Percentiles rank a stretch among this genome's conserved stretches.
Conservation (phyloP, 2,888 invertebrate species). For the Polyommatus icarus region DNA sequence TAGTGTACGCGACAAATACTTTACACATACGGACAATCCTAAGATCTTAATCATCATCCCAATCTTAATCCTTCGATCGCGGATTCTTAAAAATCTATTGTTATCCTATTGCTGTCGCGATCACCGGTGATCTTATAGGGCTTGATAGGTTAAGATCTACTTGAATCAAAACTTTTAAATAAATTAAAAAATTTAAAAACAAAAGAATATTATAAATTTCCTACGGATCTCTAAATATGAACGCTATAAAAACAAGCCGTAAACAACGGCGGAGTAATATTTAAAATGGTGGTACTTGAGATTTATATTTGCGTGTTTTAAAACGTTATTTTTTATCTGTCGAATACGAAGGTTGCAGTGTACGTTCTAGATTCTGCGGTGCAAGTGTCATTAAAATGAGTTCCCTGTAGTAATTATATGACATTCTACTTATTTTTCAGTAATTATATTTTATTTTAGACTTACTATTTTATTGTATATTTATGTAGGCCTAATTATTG, state of each 20-base stretch:
- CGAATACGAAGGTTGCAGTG: slow-evolving; percentile 10
- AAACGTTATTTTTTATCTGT: slow-evolving; percentile 27
- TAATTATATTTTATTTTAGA: neutral
- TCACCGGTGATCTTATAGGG: too few relatives aligned
- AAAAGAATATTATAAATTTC: neutral
- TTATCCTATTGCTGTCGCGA: too few relatives aligned
- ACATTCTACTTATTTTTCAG: neutral
- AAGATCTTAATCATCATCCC: too few relatives aligned
- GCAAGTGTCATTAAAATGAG: slow-evolving; percentile 6
- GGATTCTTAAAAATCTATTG: too few relatives aligned
- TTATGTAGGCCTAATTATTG: too few relatives aligned
- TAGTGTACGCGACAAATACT: neutral
- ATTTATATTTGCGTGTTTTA: slow-evolving; percentile 26
- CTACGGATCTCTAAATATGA: slow-evolving; percentile 10
- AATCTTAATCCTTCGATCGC: too few relatives aligned
- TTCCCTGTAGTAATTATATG: neutral
- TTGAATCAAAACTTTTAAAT: neutral
- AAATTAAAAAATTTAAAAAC: neutral
- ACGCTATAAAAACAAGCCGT: slow-evolving; percentile 17
- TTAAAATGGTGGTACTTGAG: slow-evolving; percentile 14
- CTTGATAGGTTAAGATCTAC: too few relatives aligned
- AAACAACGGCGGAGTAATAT: slow-evolving; percentile 28
- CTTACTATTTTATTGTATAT: neutral
- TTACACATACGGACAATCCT: too few relatives aligned
- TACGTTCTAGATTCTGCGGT: slow-evolving; percentile 3